Conservation (phyloP, 2,797 vertebrate genomes). For the Anguilla obscura region DNA sequence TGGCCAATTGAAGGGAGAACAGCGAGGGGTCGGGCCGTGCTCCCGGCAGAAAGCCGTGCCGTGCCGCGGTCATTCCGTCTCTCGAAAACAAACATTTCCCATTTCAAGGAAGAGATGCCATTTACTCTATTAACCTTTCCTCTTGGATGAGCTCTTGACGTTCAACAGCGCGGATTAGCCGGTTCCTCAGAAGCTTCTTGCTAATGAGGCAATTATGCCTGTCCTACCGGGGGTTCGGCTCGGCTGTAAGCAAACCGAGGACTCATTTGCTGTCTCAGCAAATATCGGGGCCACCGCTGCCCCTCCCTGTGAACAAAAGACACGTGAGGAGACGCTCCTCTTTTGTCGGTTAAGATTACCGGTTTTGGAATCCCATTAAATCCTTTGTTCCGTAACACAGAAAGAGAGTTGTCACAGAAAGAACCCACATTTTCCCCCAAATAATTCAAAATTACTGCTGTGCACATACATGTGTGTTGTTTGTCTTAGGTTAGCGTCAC, state of each 20-base stretch:
- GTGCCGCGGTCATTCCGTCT: neutral
- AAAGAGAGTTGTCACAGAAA: neutral
- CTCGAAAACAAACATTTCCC: conserved; percentile 54
- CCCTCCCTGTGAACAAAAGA: conserved; percentile 57
- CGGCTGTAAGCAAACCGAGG: conserved; percentile 47
- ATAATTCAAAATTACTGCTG: conserved; percentile 26
- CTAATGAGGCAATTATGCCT: conserved; percentile 79
- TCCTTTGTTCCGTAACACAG: neutral
- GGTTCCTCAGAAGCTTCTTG: conserved; percentile 62
- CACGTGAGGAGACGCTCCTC: conserved; percentile 39
- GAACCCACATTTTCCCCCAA: neutral
- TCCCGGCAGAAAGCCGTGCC: neutral
- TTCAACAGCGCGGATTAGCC: conserved; percentile 70
- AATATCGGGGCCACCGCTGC: conserved; percentile 58
- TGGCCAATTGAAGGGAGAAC: neutral
- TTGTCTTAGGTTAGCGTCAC: neutral
- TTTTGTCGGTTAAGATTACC: neutral
- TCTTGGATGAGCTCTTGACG: conserved; percentile 71
- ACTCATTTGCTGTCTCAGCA: conserved; percentile 75
- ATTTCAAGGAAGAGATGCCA: conserved; percentile 60
- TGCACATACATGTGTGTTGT: neutral
- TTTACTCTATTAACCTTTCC: conserved; percentile 74
- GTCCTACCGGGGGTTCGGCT: conserved; percentile 59
- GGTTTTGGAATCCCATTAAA: neutral
- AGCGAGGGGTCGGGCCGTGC: neutral